Evolutionary conservation across 2,113 vertebrate genomes (phyloP).

Genomic region (Rostratula benghalensis): DNA sequence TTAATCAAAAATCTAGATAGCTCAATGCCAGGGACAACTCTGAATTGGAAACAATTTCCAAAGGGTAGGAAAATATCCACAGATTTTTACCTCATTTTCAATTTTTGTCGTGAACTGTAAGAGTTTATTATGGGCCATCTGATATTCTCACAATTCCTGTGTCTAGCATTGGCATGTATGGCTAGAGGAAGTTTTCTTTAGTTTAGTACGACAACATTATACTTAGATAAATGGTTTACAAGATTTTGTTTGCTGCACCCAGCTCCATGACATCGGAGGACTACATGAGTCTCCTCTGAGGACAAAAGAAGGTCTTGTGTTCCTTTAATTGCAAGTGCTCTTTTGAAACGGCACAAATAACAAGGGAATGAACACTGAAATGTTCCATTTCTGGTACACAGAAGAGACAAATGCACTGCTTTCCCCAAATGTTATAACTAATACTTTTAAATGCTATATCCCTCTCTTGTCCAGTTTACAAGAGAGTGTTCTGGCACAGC

Average conservation of each 20-base stretch:
- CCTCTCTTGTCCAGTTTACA: neutral
- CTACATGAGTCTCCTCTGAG: neutral
- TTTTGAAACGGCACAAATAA: neutral
- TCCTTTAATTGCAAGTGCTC: slow-evolving; percentile 24
- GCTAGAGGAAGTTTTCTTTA: neutral
- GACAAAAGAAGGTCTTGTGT: neutral
- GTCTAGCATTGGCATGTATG: neutral
- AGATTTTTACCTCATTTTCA: neutral
- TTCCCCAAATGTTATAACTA: neutral
- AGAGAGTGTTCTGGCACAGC: neutral
- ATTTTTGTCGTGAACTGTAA: neutral
- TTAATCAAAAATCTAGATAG: neutral
- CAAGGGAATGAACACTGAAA: neutral
- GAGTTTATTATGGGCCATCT: neutral
- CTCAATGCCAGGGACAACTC: neutral
- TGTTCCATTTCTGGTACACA: neutral
- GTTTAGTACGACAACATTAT: neutral
- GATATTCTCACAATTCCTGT: neutral
- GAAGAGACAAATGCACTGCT: neutral
- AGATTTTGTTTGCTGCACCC: neutral
- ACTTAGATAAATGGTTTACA: neutral
- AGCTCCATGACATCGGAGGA: neutral
- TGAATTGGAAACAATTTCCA: neutral
- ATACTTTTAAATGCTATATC: neutral
- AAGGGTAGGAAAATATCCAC: neutral